Base-by-base conservation (phyloP, 2,797 vertebrate genomes). In the Eupleurogrammus muticus region DNA sequence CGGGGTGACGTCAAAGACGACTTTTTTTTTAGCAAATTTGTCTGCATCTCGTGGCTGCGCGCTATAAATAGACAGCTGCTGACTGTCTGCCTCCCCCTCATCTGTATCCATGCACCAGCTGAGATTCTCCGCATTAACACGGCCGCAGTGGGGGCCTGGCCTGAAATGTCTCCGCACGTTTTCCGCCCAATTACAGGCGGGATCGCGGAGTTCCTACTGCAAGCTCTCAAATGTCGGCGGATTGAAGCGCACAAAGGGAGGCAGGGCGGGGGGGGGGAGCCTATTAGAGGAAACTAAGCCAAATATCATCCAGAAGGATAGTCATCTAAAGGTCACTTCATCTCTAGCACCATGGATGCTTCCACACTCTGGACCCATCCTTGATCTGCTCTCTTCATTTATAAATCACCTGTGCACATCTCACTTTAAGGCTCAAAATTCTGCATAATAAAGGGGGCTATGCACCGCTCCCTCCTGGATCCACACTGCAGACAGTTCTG, bases 1-100 rank as follows among this genome's bases (percentile, higher is more conserved):
- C n/a, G n/a, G n/a, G n/a, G 16, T 77, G 79, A 84, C 48, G 57
- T 77, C 47, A 48, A n/a, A 34, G 52, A 60, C 44, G 48, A 21
- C 75, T 75, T 70, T 60, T 44, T n/a, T n/a, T n/a, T n/a, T n/a
- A n/a, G 72, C 72, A 49, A 47, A 44, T 55, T 70, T 60, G 69
- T 76, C 67, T 70, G 77, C 73, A 52, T 81, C 84, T 79, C 53
- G 23, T 68, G 75, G 73, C 70, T 66, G 13, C 9, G 9, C 0
- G 77, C 85, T 89, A 89, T 85, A 82, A 84, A 91, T 89, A 87
- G 77, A 51, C 48, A 12, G 60, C 71, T 11, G 42, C 79, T 48
- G 80, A 66, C 55, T 66, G 69, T 73, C 77, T 70, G 73, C 81
- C 66, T 54, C 75, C 80, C 28, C 62, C 84, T 64, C 73, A 75